Base-by-base conservation (phyloP, 1,140 invertebrate species). In the Melipona quadrifasciata region DNA sequence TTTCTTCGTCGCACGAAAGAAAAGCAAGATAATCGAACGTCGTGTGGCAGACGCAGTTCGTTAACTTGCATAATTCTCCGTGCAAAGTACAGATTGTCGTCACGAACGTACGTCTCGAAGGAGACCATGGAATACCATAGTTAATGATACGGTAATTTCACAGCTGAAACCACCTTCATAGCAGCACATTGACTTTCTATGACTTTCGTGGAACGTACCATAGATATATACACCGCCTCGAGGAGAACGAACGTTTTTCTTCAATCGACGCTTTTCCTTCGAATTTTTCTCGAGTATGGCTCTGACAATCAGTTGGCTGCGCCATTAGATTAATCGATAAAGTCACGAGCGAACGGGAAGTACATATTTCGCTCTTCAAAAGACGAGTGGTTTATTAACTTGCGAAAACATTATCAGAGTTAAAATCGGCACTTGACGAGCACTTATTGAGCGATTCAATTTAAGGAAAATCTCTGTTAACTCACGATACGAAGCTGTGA, bases 111-210 rank as follows among this genome's bases (percentile, higher is more conserved):
- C 31, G 58, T 79, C 61, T 57, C 39, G 53, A 84, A 78, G 31
- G 21, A 70, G 84, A 78, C 34, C 24, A 61, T 58, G n/a, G n/a
- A 75, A 82, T 81, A 85, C 76, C 74, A 47, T 57, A 58, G 58
- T 78, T 80, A 88, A 51, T 47, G 67, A 27, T 58, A 71, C 61
- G 1, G 68, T 51, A 85, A 88, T 82, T 87, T 88, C 67, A 68
- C 53, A 27, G 17, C 34, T 55, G 61, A 65, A 31, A 55, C 16
- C 19, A 51, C 39, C 14, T 34, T 61, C 47, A 6, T 34, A 16
- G 31, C 53, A 24, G 34, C 16, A 65, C 57, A 31, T 17, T 31
- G 21, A 87, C 86, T 88, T 88, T 88, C 86, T 88, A 84, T 57
- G 64, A 65, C 31, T 39, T 34, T 16, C 16, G 12, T 70, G 11